A percentile compares a stretch with the other conserved stretches of the same genome.
These are phyloP conservation scores for Rhinophrynus dorsalis DNA, from an alignment of 2,797 vertebrate genomes.

Conservation along the genomic window DNA sequence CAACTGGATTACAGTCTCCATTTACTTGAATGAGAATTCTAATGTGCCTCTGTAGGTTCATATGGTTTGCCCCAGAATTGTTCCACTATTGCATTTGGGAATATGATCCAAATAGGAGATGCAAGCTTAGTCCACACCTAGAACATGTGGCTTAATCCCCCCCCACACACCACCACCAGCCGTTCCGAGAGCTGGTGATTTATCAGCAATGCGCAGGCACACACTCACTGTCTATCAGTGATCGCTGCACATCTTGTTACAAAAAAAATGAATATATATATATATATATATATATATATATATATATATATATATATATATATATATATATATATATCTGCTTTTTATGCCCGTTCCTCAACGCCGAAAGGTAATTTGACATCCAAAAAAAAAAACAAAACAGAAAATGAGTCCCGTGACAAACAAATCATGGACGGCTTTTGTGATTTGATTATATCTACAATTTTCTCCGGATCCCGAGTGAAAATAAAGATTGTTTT, in stretches of 20 bases:
- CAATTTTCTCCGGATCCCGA: slow-evolving; percentile 3
- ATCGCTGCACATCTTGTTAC: slow-evolving; percentile 13
- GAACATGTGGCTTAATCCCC: background rate
- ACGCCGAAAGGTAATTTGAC: slow-evolving; percentile 46
- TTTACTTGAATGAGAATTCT: too few species aligned
- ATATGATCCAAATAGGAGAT: too few species aligned
- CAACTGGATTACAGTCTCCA: too few species aligned
- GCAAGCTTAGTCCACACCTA: background rate
- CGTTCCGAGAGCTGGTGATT: background rate
- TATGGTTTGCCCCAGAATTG: too few species aligned
- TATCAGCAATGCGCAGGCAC: background rate
- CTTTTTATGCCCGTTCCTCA: slow-evolving; percentile 52
- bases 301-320: too few species aligned
- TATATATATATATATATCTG: too few species aligned
- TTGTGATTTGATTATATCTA: slow-evolving; percentile 57
- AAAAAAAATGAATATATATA: too few species aligned
- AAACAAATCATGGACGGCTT: slow-evolving; percentile 52
- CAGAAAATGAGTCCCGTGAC: slow-evolving; percentile 46
- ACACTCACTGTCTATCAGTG: background rate
- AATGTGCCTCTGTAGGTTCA: too few species aligned
- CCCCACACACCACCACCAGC: too few species aligned
- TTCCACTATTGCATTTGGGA: too few species aligned
- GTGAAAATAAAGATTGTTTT: slow-evolving; percentile 50
- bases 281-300: too few species aligned
- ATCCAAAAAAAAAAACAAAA: slow-evolving; percentile 49